Conservation (phyloP, 2,888 invertebrate species). For the Cataglyphis altisquamis region DNA sequence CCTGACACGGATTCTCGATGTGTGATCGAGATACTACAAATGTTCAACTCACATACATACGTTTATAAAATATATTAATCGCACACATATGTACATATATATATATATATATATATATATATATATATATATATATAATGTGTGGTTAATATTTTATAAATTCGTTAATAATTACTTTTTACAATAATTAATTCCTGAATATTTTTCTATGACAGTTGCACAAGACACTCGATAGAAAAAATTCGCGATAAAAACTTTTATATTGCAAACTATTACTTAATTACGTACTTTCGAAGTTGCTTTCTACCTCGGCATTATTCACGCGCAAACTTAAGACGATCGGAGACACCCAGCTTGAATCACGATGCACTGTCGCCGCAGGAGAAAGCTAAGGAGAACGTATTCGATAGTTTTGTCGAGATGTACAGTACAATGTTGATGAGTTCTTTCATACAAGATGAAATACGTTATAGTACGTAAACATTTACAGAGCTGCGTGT, state of each 20-base stretch:
- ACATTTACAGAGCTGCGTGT: neutral
- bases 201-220: neutral
- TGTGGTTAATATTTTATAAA: neutral
- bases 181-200: neutral
- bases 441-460: neutral
- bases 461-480: constrained; percentile 18
- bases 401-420: constrained; percentile 17
- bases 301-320: constrained; percentile 48
- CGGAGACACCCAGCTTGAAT: constrained; percentile 41
- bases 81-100: neutral
- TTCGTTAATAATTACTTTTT: neutral
- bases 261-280: constrained; percentile 41
- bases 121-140: neutral
- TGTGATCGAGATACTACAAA: neutral
- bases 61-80: too few species aligned
- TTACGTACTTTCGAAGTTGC: constrained; percentile 47
- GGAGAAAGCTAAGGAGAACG: constrained; percentile 53
- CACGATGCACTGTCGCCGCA: constrained; percentile 34
- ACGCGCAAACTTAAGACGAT: constrained; percentile 49
- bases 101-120: too few species aligned
- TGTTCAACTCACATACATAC: neutral
- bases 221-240: neutral
- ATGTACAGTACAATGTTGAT: constrained; percentile 8
- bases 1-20: neutral
- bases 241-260: constrained; percentile 31